Base-by-base conservation (phyloP, 2,113 vertebrate genomes). In the Carassius gibelio region DNA sequence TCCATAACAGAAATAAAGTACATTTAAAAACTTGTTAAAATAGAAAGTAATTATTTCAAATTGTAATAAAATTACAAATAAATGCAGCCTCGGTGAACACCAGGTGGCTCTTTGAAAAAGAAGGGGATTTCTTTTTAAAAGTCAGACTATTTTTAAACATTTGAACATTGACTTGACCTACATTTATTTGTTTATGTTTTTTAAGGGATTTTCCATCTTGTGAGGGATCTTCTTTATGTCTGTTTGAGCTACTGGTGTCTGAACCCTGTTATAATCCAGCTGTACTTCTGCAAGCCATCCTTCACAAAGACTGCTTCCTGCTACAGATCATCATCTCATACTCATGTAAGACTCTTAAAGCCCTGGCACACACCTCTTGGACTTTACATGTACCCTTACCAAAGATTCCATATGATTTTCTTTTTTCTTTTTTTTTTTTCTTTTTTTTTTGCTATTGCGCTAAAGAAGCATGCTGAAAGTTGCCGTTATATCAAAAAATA, bases 201-300 rank as follows among this genome's bases (percentile, higher is more conserved):
- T 81, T 87, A 95, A 98, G 97, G 93, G 92, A 91, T 87, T 91
- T 93, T 84, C 94, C 95, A 93, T 81, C 90, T 88, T 92, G 93
- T 92, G 93, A 92, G 92, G 91, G 94, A 90, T 93, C 93, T 81
- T 84, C 93, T 79, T 87, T 93, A 85, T 96, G 95, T 94, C 96
- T 95, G 69, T 93, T 99, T 91, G 97, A 94, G 92, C 93, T 99
- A 88, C 93, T 98, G 86, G 94, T 96, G 93, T 96, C 96, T 93
- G 97, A 97, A 92, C 97, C 97, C 0, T 92, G 90, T 89, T 95
- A 91, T 92, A 96, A 95, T 92, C 95, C 95, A 90, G 95, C 94
- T 91, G 94, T 99, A 89, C 94, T 99, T 81, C 93, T 99, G 91
- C 94, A 92, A 92, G 95, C 95, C 10, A 89, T 98, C 68, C 94